Conservation (phyloP, 2,113 vertebrate species). For the Anseranas semipalmata region DNA sequence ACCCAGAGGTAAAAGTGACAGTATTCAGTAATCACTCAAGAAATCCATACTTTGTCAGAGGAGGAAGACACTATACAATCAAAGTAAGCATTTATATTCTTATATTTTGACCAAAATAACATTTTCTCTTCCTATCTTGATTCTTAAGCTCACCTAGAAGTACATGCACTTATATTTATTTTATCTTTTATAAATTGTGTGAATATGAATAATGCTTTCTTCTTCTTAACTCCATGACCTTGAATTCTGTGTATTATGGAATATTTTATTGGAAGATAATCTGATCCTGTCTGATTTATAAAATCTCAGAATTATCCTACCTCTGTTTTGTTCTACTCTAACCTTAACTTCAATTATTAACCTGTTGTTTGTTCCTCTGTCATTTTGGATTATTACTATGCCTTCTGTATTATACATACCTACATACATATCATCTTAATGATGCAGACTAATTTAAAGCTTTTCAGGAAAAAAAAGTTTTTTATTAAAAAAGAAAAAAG, state of each 20-base stretch:
- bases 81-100: constrained; percentile 72
- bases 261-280: neutral
- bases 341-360: neutral
- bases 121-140: neutral
- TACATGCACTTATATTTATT: neutral
- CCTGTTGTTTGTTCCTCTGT: neutral
- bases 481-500: neutral
- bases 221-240: neutral
- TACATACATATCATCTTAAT: neutral
- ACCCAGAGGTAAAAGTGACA: constrained; percentile 39
- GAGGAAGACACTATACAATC: constrained; percentile 46
- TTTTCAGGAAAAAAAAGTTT: neutral
- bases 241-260: neutral
- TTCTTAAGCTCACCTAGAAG: neutral
- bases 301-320: neutral
- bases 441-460: neutral
- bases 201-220: neutral
- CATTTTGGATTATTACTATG: neutral
- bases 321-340: neutral
- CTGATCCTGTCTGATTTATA: neutral
- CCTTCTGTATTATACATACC: neutral
- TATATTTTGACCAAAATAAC: constrained; percentile 17
- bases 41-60: constrained; percentile 60
- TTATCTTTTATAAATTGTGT: neutral
- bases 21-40: constrained; percentile 54